Base-by-base conservation (phyloP, 2,888 invertebrate species). In the Campoplex capitator region DNA sequence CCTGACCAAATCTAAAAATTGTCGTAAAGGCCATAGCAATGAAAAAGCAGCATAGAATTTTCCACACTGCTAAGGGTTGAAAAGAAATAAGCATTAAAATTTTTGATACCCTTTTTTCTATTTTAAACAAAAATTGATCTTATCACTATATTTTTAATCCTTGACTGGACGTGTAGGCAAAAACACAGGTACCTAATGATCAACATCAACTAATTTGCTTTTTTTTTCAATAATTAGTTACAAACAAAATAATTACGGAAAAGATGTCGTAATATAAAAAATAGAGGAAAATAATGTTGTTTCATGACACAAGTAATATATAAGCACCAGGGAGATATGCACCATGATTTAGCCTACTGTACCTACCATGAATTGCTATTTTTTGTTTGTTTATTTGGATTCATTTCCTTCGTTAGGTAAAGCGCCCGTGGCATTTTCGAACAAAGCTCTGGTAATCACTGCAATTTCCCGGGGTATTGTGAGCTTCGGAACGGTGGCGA, bases 401-500 rank as follows among this genome's bases (percentile, higher is more conserved):
- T 80, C 18, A 71, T 86, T 83, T 58, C 65, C 76, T 83, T 79
- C 80, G 67, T 80, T 83, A 65, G 28, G 42, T 51, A 35, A 79
- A 62, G 11, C 62, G 83, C 73, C 54, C 58, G 54, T 23, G 45
- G 71, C 71, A 73, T 73, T 83, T 83, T 71, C 58, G 35, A 86
- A 83, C 83, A 86, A 83, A 86, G 83, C 80, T 74, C 67, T 76
- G 67, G 76, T 71, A 80, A 83, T 86, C 86, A 80, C 83, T 56
- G 86, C 86, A 86, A 83, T 86, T 86, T 80, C 51, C 75, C 71
- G 38, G 76, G 71, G 80, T 86, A 86, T 86, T 83, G 86, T 80
- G 67, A 67, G 76, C 76, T 28, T 62, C 54, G 48, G 35, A 38
- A 42, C 35, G 54, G 9, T 42, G 67, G 75, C 23, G 54, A 70